A percentile compares a stretch with the other conserved stretches of the same genome.
Conservation (phyloP, 2,888 invertebrate genomes). For the Drosophila fulvimacula region DNA sequence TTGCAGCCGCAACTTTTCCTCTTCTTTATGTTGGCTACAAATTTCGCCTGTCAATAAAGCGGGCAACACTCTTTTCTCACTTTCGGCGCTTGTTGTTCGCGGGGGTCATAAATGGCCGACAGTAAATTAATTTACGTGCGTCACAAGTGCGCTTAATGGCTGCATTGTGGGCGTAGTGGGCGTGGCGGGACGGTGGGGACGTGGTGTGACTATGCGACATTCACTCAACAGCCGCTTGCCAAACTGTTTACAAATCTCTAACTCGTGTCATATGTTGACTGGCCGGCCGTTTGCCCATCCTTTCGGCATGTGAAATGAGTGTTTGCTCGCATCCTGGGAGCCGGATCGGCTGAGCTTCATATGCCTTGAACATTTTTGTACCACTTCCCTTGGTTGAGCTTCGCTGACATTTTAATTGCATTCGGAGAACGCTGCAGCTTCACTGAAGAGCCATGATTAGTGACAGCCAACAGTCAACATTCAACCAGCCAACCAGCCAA, state of each 20-base stretch:
- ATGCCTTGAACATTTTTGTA: constrained; percentile 40
- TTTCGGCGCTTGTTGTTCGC: constrained; percentile 20
- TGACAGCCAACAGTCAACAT: constrained; percentile 37
- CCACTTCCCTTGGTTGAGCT: constrained; percentile 24
- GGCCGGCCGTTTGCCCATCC: constrained; percentile 20
- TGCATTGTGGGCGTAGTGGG: constrained; percentile 21
- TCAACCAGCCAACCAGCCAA: constrained; percentile 29
- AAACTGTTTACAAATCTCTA: constrained; percentile 53
- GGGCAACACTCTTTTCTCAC: constrained; percentile 37
- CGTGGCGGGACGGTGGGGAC: too few relatives aligned
- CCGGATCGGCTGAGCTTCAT: constrained; percentile 6
- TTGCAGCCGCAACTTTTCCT: constrained; percentile 57
- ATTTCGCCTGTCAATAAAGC: constrained; percentile 68
- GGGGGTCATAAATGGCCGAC: constrained; percentile 64
- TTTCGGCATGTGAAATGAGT: constrained; percentile 62
- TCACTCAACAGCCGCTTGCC: constrained; percentile 24
- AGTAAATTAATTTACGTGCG: constrained; percentile 75
- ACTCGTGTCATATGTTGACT: constrained; percentile 43
- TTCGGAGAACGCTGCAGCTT: constrained; percentile 55
- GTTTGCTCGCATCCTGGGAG: constrained; percentile 38
- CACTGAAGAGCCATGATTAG: constrained; percentile 26
- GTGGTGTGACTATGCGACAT: too few relatives aligned
- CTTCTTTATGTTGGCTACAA: constrained; percentile 31
- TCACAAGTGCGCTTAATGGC: constrained; percentile 75
- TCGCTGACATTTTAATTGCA: constrained; percentile 76